Evolutionary conservation across 1,140 invertebrate genomes (phyloP).

Genomic region (Diorhabda elongata): DNA sequence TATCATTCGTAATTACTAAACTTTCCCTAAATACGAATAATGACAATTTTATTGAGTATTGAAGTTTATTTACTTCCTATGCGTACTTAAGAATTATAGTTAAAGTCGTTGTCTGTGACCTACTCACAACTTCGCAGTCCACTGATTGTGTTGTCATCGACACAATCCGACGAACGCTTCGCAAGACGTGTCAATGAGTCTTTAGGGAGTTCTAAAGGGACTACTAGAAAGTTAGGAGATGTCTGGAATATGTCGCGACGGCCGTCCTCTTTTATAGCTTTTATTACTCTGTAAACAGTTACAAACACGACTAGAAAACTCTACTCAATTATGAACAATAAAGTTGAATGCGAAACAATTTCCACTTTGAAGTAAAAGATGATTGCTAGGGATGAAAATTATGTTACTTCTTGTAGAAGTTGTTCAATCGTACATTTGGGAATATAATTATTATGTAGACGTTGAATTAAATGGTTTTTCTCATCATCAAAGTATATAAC

Average conservation of each 20-base stretch:
- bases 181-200: neutral
- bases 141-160: slow-evolving; percentile 1
- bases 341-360: no score
- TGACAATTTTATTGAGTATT: no score
- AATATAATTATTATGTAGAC: no score
- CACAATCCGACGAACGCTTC: neutral
- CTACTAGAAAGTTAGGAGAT: neutral
- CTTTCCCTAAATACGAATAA: no score
- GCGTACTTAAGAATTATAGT: neutral
- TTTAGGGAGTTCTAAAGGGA: neutral
- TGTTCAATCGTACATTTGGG: no score
- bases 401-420: no score
- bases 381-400: no score
- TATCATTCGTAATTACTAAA: no score
- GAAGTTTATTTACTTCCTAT: neutral
- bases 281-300: no score
- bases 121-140: neutral
- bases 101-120: neutral
- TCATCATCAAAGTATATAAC: no score
- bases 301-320: neutral
- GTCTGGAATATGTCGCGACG: neutral
- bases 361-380: no score
- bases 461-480: no score
- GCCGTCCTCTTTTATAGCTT: neutral
- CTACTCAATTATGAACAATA: neutral